These are phyloP conservation scores for Temnothorax ravouxi DNA, from an alignment of 2,888 invertebrate genomes.

Conservation along the genomic window DNA sequence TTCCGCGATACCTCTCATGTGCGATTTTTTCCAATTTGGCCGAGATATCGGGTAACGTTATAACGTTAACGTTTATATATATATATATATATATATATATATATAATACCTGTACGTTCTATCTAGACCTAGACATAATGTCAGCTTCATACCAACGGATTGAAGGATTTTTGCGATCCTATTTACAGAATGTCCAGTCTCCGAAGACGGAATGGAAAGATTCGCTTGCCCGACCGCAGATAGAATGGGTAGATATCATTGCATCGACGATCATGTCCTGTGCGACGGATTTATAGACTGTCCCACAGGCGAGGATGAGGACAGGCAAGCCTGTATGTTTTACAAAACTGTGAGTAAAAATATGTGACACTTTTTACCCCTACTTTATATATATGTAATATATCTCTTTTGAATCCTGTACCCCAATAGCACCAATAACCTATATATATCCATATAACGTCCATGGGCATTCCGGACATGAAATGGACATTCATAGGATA, in stretches of 20 bases:
- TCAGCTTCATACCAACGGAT: background rate
- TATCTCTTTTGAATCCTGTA: too few species aligned
- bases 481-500: too few species aligned
- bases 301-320: conserved; percentile 97
- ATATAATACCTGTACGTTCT: background rate
- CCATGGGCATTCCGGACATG: too few species aligned
- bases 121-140: background rate
- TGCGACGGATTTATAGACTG: conserved; percentile 98
- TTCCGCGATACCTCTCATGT: background rate
- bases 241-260: conserved; percentile 96
- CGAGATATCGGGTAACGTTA: background rate
- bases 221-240: conserved; percentile 98
- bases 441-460: too few species aligned
- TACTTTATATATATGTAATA: background rate
- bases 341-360: conserved; percentile 95
- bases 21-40: conserved; percentile 3
- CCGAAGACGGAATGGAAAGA: conserved; percentile 97
- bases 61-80: conserved; percentile 7
- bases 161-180: conserved; percentile 28
- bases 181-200: conserved; percentile 95
- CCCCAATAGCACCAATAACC: too few species aligned
- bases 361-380: background rate
- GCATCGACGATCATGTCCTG: conserved; percentile 97
- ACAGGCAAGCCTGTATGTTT: conserved; percentile 97
- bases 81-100: conserved; percentile 3